phyloP scores from a whole-genome alignment of 92 coral and sea anemone genomes.

The Porites lobata region DNA sequence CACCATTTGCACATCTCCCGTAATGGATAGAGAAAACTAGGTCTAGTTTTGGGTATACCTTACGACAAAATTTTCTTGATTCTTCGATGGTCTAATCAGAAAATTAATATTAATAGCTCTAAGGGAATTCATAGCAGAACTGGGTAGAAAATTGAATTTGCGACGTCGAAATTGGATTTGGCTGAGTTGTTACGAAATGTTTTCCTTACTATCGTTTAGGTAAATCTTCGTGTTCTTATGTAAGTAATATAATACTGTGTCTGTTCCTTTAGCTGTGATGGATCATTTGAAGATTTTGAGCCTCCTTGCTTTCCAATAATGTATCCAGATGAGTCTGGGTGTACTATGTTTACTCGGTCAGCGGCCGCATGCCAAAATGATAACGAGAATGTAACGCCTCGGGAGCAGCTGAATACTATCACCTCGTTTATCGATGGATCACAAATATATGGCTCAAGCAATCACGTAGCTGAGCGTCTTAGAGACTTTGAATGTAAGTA shows the following conservation, averaged over 20 bases:
- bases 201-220: neutral
- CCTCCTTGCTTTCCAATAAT: slow-evolving; percentile 95
- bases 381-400: slow-evolving; percentile 78
- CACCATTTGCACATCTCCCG: no score
- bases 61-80: no score
- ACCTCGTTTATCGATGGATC: slow-evolving; percentile 98
- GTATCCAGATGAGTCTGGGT: slow-evolving; percentile 81
- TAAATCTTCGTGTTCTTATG: neutral
- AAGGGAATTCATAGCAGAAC: no score
- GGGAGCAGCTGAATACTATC: slow-evolving; percentile 95
- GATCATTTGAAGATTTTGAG: slow-evolving; percentile 86
- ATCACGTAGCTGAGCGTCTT: slow-evolving; percentile 72
- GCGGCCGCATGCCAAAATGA: slow-evolving; percentile 99
- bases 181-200: no score
- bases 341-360: slow-evolving; percentile 99
- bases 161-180: no score
- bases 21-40: no score
- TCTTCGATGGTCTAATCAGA: no score
- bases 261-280: slow-evolving; percentile 77
- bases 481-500: slow-evolving; percentile 80
- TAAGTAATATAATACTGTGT: no score
- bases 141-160: no score
- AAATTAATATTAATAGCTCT: no score
- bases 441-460: slow-evolving; percentile 94
- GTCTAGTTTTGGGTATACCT: no score